Conservation (phyloP, 1,140 invertebrate species). For the Protaetia brevitarsis region DNA sequence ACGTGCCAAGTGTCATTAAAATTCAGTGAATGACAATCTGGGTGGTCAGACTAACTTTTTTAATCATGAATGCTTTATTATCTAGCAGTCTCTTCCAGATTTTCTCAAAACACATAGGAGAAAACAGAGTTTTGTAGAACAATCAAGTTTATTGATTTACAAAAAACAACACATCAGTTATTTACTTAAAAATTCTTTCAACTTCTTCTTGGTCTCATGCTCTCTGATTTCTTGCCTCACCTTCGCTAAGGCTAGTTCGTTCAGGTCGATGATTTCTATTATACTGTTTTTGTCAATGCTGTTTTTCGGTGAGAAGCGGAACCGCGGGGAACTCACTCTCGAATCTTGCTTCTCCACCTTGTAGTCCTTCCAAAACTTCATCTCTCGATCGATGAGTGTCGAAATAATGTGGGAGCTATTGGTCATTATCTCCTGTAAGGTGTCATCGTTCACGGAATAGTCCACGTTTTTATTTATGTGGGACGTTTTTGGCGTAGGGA, state of each 20-base stretch:
- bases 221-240: conserved; percentile 42
- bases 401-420: conserved; percentile 35
- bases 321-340: neutral
- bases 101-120: too few relatives aligned
- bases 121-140: too few relatives aligned
- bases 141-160: neutral
- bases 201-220: conserved; percentile 42
- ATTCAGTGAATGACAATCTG: too few relatives aligned
- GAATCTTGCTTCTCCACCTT: neutral
- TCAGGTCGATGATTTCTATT: conserved; percentile 36
- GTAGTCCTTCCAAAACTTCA: conserved; percentile 15
- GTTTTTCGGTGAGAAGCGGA: neutral
- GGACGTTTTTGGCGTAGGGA: conserved; percentile 40
- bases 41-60: too few relatives aligned
- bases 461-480: conserved; percentile 29
- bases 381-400: conserved; percentile 33
- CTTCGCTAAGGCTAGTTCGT: conserved; percentile 40
- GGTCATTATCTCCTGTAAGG: conserved; percentile 30
- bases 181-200: conserved; percentile 37
- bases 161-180: neutral
- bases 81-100: too few relatives aligned
- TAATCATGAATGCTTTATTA: too few relatives aligned
- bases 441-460: conserved; percentile 3
- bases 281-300: neutral
- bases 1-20: too few relatives aligned